Evolutionary conservation across 2,888 invertebrate genomes (phyloP), one percentile per base, ranked within the genome.

Genomic region (Diadromus collaris): DNA sequence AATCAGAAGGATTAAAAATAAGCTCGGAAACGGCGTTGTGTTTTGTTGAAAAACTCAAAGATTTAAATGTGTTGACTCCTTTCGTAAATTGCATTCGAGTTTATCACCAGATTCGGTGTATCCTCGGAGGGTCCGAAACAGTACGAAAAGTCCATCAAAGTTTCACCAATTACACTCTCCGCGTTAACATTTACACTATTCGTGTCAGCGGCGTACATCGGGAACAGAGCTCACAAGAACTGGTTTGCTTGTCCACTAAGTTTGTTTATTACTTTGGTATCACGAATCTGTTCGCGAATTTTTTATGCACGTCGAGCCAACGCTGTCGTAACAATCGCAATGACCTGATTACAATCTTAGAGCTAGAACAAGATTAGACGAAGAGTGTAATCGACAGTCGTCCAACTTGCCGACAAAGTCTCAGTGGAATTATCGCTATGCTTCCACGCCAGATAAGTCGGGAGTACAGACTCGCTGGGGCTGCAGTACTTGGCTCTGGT

Each of bases 161-260:
- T n/a, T n/a, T n/a, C n/a, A n/a, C n/a, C n/a, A n/a, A 41, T 46
- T 58, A 46, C 54, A 44, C 68, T 69, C 48, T 16, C 54, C 6
- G 68, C n/a, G 54, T 10, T 73, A 32, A 64, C 72, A 68, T 77
- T 21, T 54, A 58, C 24, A 24, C 27, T 64, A 38, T 77, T 68
- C 63, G 61, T 48, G 46, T 32, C 29, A 24, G n/a, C 46, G 29
- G 46, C 16, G 63, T 21, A 64, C 38, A 48, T 63, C 21, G 46
- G 21, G 16, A 41, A 41, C 38, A 27, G 27, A n/a, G 29, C 32
- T 32, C n/a, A 9, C 19, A 7, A 27, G n/a, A 29, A 16, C 32
- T n/a, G 29, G 6, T 32, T 32, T n/a, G 9, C 29, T n/a, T 32
- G 32, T 4, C 51, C 24, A 13, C 21, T 21, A 51, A 51, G 13